A percentile compares a stretch with the other conserved stretches of the same genome.
Conservation (phyloP, 2,113 vertebrate species). For the Apteryx owenii region DNA sequence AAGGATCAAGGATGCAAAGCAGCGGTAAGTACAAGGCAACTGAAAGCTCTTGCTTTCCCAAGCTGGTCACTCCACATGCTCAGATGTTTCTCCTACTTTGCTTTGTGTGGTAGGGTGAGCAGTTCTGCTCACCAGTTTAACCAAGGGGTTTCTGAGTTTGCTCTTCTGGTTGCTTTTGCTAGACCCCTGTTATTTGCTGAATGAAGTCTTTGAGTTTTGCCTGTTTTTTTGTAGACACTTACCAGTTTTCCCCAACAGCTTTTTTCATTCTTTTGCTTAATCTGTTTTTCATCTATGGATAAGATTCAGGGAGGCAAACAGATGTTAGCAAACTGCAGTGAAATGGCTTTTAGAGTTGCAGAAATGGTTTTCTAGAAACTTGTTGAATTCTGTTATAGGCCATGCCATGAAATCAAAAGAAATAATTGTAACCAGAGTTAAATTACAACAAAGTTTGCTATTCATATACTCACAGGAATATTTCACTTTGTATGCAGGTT, state of each 20-base stretch:
- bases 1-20: conserved; percentile 92
- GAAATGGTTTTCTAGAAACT: not conserved
- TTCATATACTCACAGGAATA: not conserved
- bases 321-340: not conserved
- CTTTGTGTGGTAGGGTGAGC: not conserved
- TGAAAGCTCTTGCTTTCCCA: not conserved
- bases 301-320: not conserved
- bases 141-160: too few species aligned
- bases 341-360: not conserved
- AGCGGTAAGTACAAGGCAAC: conserved; percentile 79
- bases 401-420: not conserved
- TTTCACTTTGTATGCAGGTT: not conserved
- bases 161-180: not conserved
- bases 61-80: not conserved
- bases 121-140: not conserved
- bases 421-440: not conserved
- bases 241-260: not conserved
- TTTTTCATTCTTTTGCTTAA: not conserved
- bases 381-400: not conserved
- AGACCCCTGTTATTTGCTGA: not conserved
- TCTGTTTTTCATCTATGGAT: not conserved
- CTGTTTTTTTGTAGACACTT: not conserved
- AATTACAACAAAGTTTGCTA: not conserved
- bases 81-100: not conserved
- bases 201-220: not conserved